Conservation (phyloP, 1,140 invertebrate species). For the Battus philenor region DNA sequence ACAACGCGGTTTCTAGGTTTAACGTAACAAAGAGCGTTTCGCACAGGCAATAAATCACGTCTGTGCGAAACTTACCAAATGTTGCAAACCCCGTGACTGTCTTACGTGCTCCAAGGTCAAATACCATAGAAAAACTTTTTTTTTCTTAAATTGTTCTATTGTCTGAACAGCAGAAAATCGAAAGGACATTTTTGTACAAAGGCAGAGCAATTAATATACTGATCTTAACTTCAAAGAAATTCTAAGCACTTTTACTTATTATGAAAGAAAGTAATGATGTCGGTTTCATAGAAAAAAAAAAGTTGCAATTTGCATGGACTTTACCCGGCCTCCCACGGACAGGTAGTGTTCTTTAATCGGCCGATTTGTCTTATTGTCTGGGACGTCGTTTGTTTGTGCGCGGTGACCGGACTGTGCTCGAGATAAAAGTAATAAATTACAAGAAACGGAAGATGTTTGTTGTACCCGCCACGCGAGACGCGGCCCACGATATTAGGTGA, state of each 20-base stretch:
- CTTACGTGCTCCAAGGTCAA: conserved; percentile 23
- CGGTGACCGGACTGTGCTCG: conserved; percentile 59
- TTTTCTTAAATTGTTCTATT: conserved; percentile 29
- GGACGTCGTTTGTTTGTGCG: conserved; percentile 67
- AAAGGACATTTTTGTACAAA: conserved; percentile 53
- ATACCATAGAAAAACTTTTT: conserved; percentile 30
- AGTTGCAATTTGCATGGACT: conserved; percentile 52
- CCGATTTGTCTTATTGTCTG: conserved; percentile 73
- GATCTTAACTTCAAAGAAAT: conserved; percentile 41
- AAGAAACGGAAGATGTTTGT: conserved; percentile 65
- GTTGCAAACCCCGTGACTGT: conserved; percentile 45
- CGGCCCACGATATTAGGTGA: conserved; percentile 35
- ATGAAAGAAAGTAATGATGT: conserved; percentile 52
- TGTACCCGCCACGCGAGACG: conserved; percentile 55
- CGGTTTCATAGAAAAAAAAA: conserved; percentile 34
- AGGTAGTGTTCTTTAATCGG: conserved; percentile 70
- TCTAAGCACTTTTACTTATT: conserved; percentile 66
- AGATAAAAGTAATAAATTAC: conserved; percentile 74
- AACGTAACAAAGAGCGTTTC: conserved; percentile 44
- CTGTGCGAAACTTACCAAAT: conserved; percentile 60
- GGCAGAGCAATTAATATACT: conserved; percentile 62
- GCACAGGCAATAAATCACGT: conserved; percentile 53
- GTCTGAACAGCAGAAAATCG: conserved; percentile 31
- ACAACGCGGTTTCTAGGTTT: conserved; percentile 39
- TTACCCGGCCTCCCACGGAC: conserved; percentile 50